Evolutionary conservation across 2,888 invertebrate species (phyloP).

Genomic region (Orthosia incerta): DNA sequence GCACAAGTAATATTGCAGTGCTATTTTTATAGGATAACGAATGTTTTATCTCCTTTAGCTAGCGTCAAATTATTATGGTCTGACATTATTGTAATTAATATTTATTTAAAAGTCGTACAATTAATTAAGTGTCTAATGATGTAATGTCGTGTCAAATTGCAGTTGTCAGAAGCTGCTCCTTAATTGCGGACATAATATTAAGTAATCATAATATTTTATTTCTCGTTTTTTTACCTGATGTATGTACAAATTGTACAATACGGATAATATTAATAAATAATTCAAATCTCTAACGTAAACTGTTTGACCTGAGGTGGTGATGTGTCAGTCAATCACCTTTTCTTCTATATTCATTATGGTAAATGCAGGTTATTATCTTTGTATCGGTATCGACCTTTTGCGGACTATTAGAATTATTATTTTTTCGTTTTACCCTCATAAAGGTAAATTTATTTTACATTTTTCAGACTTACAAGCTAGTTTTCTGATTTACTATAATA

Average conservation of each 20-base stretch:
- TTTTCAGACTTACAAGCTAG: background rate
- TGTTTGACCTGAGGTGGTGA: constrained; percentile 47
- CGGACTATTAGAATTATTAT: constrained; percentile 1
- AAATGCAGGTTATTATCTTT: constrained; percentile 43
- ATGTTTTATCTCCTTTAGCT: constrained; percentile 41
- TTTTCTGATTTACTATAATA: background rate
- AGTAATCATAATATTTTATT: constrained; percentile 20
- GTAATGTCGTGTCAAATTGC: constrained; percentile 34
- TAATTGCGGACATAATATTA: constrained; percentile 7
- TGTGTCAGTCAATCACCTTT: constrained; percentile 58
- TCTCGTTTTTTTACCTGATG: constrained; percentile 25
- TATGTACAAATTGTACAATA: constrained; percentile 51
- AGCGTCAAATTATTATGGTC: constrained; percentile 44
- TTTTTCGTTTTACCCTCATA: background rate
- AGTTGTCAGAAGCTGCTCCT: background rate
- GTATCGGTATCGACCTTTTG: constrained; percentile 31
- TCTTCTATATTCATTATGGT: constrained; percentile 44
- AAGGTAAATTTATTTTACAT: background rate
- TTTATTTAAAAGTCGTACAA: constrained; percentile 20
- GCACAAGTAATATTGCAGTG: constrained; percentile 70
- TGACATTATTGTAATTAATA: constrained; percentile 28
- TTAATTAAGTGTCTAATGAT: constrained; percentile 25
- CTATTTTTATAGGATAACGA: constrained; percentile 77
- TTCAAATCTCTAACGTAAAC: constrained; percentile 50
- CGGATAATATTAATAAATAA: constrained; percentile 50